These are phyloP conservation scores for Yponomeuta evonymella DNA, from an alignment of 2,888 invertebrate species.

Conservation along the genomic window DNA sequence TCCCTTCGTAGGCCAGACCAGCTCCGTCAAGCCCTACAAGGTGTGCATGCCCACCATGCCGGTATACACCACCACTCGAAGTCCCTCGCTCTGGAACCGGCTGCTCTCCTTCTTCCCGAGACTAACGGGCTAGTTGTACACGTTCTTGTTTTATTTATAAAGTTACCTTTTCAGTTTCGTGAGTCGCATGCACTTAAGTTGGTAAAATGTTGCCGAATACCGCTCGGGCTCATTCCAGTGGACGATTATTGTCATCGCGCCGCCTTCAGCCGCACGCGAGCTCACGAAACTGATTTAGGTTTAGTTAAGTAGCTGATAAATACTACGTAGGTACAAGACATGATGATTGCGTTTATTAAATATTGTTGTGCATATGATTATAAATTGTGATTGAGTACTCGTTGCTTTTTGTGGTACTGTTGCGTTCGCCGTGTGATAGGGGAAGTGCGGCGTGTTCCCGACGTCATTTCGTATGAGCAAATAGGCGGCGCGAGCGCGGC, in stretches of 20 bases:
- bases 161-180: constrained; percentile 12
- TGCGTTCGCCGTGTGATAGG: constrained; percentile 16
- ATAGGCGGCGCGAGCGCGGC: constrained; percentile 5
- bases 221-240: constrained; percentile 6
- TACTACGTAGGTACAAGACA: constrained; percentile 14
- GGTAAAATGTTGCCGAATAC: constrained; percentile 8
- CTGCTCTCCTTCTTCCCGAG: constrained; percentile 54
- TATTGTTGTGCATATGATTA: constrained; percentile 6
- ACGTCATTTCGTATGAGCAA: not conserved
- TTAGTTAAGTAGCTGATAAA: constrained; percentile 11
- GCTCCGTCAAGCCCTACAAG: constrained; percentile 44
- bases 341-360: constrained; percentile 12
- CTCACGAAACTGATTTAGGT: constrained; percentile 14
- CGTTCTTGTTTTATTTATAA: not conserved
- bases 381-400: constrained; percentile 11
- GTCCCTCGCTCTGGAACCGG: constrained; percentile 51
- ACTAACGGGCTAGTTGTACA: constrained; percentile 13
- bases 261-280: constrained; percentile 14
- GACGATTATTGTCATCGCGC: constrained; percentile 15
- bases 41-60: constrained; percentile 47
- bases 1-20: constrained; percentile 51
- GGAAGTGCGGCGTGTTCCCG: constrained; percentile 21
- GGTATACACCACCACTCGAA: constrained; percentile 36
- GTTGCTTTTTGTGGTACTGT: constrained; percentile 1
- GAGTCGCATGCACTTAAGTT: constrained; percentile 13